phyloP scores from a whole-genome alignment of 2,113 vertebrate genomes.

The Mobula hypostoma region DNA sequence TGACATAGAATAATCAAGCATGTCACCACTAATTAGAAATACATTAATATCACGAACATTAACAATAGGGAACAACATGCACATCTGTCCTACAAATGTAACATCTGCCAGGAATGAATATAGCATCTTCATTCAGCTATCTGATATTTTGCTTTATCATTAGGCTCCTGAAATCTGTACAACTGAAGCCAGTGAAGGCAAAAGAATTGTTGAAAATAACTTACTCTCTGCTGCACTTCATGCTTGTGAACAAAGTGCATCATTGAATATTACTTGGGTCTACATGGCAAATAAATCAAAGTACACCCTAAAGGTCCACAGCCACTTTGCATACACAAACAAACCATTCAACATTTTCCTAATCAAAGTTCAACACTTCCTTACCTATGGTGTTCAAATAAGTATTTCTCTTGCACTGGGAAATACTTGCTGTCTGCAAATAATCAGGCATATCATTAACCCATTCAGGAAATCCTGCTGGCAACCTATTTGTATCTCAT shows the following conservation, averaged over 20 bases:
- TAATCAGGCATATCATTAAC: background rate
- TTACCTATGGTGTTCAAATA: background rate
- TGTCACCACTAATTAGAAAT: background rate
- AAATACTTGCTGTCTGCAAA: background rate
- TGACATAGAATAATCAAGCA: background rate
- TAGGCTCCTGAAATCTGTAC: background rate
- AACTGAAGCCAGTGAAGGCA: background rate
- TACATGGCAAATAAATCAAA: background rate
- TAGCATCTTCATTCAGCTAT: background rate
- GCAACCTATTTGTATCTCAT: background rate
- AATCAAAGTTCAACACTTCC: background rate
- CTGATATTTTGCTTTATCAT: background rate
- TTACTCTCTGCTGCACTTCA: background rate
- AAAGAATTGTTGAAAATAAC: background rate
- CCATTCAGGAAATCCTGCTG: background rate
- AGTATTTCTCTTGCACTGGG: background rate
- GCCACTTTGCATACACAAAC: background rate
- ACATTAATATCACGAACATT: conserved; percentile 12
- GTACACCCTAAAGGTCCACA: background rate
- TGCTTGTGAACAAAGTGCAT: background rate
- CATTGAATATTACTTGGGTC: background rate
- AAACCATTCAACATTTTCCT: background rate
- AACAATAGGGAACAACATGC: background rate
- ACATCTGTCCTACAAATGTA: background rate
- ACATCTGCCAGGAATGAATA: background rate